phyloP scores from a whole-genome alignment of 2,888 invertebrate genomes.

The Sinopyrophorus schimmeli region DNA sequence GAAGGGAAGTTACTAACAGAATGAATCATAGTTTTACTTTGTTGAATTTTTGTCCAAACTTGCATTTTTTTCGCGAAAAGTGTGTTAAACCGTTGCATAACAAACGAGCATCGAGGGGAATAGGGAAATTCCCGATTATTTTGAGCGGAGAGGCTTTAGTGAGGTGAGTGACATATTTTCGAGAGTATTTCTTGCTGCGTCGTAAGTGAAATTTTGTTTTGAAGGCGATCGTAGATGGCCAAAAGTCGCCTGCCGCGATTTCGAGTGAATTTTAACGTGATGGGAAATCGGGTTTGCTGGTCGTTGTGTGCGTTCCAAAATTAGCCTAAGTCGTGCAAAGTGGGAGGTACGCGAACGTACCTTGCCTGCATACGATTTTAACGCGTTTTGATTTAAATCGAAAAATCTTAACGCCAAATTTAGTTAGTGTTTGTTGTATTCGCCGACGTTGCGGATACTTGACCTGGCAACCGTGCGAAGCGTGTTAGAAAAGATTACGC shows the following conservation, averaged over 20 bases:
- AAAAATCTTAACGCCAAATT: slow-evolving; percentile 48
- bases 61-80: slow-evolving; percentile 48
- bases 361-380: slow-evolving; percentile 5
- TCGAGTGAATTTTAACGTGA: not conserved
- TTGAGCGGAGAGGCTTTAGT: slow-evolving; percentile 47
- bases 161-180: slow-evolving; percentile 56
- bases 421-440: slow-evolving; percentile 53
- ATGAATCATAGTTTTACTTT: slow-evolving; percentile 57
- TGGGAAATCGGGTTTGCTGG: slow-evolving; percentile 15
- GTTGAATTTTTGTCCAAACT: slow-evolving; percentile 52
- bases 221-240: not conserved
- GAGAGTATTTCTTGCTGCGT: slow-evolving; percentile 28
- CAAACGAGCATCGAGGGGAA: slow-evolving; percentile 45
- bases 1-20: slow-evolving; percentile 54
- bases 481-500: slow-evolving; percentile 51
- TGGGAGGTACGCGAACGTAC: slow-evolving; percentile 44
- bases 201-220: slow-evolving; percentile 5
- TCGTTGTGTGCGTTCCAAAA: slow-evolving; percentile 46
- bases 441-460: slow-evolving; percentile 55
- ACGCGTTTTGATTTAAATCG: slow-evolving; percentile 34
- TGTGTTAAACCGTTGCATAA: slow-evolving; percentile 43
- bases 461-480: slow-evolving; percentile 56
- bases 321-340: slow-evolving; percentile 48
- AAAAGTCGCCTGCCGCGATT: not conserved
- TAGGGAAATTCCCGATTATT: slow-evolving; percentile 43